phyloP scores from a whole-genome alignment of 2,797 vertebrate species.

The Odontamblyopus lacepedii region DNA sequence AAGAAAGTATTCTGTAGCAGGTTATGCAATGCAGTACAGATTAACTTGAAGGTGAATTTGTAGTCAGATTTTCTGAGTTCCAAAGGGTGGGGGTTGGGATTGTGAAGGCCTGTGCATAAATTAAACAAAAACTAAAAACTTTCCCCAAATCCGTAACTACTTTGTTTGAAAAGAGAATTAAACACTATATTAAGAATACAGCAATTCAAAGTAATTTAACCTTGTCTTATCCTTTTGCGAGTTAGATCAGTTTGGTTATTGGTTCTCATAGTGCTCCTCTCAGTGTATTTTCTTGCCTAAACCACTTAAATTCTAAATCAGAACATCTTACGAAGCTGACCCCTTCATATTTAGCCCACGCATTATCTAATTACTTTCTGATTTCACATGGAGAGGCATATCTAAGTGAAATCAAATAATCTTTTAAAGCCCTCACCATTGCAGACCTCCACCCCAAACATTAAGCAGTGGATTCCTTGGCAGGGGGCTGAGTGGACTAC shows the following conservation, averaged over 20 bases:
- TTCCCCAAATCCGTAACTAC: too few relatives aligned
- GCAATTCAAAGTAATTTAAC: not conserved
- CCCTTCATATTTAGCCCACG: slow-evolving; percentile 61
- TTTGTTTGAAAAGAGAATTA: too few relatives aligned
- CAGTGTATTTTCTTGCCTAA: slow-evolving; percentile 36
- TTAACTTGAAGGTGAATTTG: too few relatives aligned
- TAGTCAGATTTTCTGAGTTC: too few relatives aligned
- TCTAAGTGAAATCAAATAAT: slow-evolving; percentile 79
- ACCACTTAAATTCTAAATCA: slow-evolving; percentile 62
- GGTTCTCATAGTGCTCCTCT: slow-evolving; percentile 12
- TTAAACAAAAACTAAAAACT: too few relatives aligned
- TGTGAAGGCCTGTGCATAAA: too few relatives aligned
- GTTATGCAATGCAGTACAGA: too few relatives aligned
- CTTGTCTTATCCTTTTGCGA: not conserved
- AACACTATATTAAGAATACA: not conserved
- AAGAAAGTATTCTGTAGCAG: too few relatives aligned
- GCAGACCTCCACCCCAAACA: slow-evolving; percentile 54
- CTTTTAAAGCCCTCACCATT: slow-evolving; percentile 56
- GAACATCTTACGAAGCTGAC: slow-evolving; percentile 57
- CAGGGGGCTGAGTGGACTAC: slow-evolving; percentile 60
- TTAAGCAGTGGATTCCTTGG: slow-evolving; percentile 58
- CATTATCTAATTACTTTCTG: slow-evolving; percentile 69
- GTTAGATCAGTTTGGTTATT: slow-evolving; percentile 10
- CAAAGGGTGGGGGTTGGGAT: too few relatives aligned
- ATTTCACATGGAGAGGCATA: slow-evolving; percentile 71